Conservation (phyloP, 92 coral and sea anemone genomes). For the Virgularia gustaviana region DNA sequence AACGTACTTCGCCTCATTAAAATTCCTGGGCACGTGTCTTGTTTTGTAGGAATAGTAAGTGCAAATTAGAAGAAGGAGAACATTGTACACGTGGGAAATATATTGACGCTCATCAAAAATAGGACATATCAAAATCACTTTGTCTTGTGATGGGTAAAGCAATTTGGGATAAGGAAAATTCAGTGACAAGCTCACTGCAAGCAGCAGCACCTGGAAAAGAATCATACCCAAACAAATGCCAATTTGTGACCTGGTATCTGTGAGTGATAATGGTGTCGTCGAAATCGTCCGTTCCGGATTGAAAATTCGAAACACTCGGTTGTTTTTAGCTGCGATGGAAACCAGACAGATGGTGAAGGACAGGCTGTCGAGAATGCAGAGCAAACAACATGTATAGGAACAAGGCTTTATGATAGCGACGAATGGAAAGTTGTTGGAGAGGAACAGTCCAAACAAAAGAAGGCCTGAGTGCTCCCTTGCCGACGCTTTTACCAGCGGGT, state of each 20-base stretch:
- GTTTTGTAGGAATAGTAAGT: conserved; percentile 84
- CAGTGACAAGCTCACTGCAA: neutral
- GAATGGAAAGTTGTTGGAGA: conserved; percentile 12
- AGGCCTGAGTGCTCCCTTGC: conserved; percentile 11
- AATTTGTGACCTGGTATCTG: neutral
- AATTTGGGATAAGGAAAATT: neutral
- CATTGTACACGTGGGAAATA: conserved; percentile 84
- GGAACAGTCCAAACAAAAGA: conserved; percentile 3
- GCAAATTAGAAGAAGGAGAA: conserved; percentile 69
- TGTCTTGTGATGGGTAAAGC: neutral
- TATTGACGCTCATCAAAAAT: conserved; percentile 65
- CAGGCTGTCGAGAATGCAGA: conserved; percentile 18
- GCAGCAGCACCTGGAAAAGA: neutral
- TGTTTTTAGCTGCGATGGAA: conserved; percentile 11
- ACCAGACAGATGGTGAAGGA: conserved; percentile 19
- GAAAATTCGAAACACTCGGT: conserved; percentile 18
- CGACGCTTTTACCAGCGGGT: conserved; percentile 24
- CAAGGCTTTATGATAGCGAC: neutral
- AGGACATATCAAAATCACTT: conserved; percentile 60
- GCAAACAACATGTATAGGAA: neutral
- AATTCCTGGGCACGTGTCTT: conserved; percentile 83
- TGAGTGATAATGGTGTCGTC: conserved; percentile 1
- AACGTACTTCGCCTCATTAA: conserved; percentile 86
- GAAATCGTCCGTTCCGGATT: neutral
- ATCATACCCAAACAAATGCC: neutral